Percentiles rank a stretch among this genome's conserved stretches.
Evolutionary conservation across 1,140 invertebrate genomes (phyloP).

Genomic region (Macrotrachela quadricornifera): DNA sequence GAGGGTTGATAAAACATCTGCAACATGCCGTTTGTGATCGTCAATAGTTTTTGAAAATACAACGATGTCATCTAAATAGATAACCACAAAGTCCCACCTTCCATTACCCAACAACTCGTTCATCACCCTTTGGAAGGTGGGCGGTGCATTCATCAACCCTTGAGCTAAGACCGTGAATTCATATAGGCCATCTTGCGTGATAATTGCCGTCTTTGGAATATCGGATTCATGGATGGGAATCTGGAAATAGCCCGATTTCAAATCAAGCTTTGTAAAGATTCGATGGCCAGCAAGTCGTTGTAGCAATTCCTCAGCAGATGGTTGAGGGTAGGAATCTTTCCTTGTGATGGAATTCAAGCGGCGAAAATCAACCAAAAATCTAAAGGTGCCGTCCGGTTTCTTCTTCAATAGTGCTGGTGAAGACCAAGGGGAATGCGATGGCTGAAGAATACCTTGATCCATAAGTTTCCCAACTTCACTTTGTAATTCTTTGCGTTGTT

Average conservation of each 20-base stretch:
- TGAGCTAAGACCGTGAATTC: slow-evolving; percentile 7
- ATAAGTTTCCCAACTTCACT: neutral
- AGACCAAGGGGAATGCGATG: neutral
- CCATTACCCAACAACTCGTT: slow-evolving; percentile 14
- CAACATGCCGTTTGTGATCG: neutral
- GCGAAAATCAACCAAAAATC: too few relatives aligned
- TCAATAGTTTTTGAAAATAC: neutral
- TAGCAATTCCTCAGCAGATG: neutral
- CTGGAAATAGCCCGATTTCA: slow-evolving; percentile 1
- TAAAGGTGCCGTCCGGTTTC: too few relatives aligned
- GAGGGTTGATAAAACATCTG: slow-evolving; percentile 2
- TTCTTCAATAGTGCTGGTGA: neutral
- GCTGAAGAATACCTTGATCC: slow-evolving; percentile 1
- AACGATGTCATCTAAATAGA: slow-evolving; percentile 6
- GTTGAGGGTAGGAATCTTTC: neutral
- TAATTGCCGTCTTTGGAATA: neutral
- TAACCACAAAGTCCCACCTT: slow-evolving; percentile 10
- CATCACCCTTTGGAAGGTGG: slow-evolving; percentile 12
- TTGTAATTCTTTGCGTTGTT: too few relatives aligned
- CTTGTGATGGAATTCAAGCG: too few relatives aligned
- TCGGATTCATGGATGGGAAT: neutral
- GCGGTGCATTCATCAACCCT: slow-evolving; percentile 12
- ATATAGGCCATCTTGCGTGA: neutral
- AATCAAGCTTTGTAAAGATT: neutral
- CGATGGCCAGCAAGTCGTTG: neutral